Percentiles rank a stretch among this genome's conserved stretches.
Conservation (phyloP, 2,888 invertebrate species). For the Nephrotoma flavescens region DNA sequence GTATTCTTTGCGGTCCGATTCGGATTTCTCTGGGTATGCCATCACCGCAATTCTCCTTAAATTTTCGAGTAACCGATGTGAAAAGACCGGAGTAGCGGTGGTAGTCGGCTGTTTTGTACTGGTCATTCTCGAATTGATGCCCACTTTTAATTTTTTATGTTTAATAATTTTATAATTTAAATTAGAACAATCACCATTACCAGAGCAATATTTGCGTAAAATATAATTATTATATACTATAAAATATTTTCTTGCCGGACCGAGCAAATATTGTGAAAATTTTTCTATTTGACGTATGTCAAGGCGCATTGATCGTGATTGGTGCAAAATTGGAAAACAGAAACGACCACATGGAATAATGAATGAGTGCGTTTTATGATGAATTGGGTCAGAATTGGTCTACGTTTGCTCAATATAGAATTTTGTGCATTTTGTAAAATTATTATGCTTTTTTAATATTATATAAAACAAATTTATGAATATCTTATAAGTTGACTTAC, state of each 20-base stretch:
- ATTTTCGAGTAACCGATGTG: background rate
- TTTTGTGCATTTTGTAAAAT: background rate
- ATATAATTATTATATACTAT: background rate
- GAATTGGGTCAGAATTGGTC: background rate
- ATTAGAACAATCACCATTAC: background rate
- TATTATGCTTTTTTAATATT: background rate
- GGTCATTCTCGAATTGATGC: background rate
- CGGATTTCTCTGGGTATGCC: constrained; percentile 51
- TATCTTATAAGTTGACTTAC: background rate
- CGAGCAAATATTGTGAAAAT: background rate
- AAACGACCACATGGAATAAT: background rate
- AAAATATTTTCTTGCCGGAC: background rate
- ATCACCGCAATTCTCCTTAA: constrained; percentile 18
- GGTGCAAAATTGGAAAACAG: background rate
- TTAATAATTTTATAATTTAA: background rate
- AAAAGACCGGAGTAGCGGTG: background rate
- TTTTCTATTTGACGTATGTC: background rate
- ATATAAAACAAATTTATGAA: background rate
- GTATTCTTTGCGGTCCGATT: constrained; percentile 63
- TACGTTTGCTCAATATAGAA: background rate
- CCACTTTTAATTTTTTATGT: background rate
- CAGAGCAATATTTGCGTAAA: background rate
- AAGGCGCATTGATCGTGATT: background rate
- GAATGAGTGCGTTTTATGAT: background rate
- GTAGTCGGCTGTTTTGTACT: background rate